Conservation (phyloP, 2,797 vertebrate genomes). For the Kryptopterus vitreolus region DNA sequence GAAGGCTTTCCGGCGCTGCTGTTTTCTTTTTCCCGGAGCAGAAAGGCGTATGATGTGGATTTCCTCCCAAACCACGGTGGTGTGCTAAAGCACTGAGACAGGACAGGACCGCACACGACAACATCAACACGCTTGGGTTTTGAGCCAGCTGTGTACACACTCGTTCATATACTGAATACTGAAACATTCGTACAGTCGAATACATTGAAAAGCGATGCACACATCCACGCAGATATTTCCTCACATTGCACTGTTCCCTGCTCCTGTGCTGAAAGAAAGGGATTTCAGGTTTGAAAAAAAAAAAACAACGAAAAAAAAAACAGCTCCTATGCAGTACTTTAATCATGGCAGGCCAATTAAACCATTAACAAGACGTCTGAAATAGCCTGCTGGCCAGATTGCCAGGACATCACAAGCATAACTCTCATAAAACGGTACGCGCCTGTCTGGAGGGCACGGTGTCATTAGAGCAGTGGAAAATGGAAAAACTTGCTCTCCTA, state of each 20-base stretch:
- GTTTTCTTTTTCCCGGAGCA: conserved; percentile 58
- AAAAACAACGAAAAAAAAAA: too few species aligned
- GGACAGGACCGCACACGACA: conserved; percentile 63
- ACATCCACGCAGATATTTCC: too few species aligned
- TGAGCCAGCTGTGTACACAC: conserved; percentile 29
- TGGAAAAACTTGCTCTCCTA: neutral
- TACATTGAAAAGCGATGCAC: conserved; percentile 8
- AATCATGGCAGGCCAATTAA: conserved; percentile 12
- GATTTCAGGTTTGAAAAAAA: too few species aligned
- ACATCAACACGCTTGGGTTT: conserved; percentile 53
- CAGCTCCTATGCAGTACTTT: neutral
- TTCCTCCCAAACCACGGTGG: conserved; percentile 39
- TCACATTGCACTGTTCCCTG: neutral
- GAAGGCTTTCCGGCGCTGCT: neutral
- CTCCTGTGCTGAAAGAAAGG: neutral
- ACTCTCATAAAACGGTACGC: neutral
- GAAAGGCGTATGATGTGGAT: conserved; percentile 54
- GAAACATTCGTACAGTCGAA: conserved; percentile 25
- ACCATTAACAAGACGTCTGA: conserved; percentile 7
- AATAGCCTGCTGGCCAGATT: neutral
- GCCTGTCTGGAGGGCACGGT: neutral
- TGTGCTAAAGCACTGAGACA: conserved; percentile 49
- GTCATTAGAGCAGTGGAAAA: conserved; percentile 1
- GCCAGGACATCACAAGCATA: neutral
- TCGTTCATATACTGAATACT: neutral